Evolutionary conservation across 30 jellyfish, hydroid and myxozoan species (phyloP), one percentile per base, ranked within the genome.

Genomic region (Aurelia coerulea): DNA sequence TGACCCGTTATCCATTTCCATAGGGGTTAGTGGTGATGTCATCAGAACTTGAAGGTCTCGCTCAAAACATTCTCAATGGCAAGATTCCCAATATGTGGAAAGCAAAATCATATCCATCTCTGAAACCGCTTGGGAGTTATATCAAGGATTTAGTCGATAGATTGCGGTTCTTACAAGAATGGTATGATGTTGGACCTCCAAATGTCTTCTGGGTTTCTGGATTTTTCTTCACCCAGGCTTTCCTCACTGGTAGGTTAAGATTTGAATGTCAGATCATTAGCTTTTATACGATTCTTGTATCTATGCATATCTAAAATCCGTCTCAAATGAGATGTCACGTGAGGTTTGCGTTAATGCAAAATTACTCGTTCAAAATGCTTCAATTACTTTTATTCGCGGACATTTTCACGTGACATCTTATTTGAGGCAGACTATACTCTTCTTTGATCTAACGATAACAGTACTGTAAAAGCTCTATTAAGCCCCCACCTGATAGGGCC

Each of bases 21-120:
- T 76, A 91, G 98, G 98, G 98, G 16, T 74, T 91, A 59, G 98
- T 87, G 18, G 98, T 91, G 34, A 91, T 91, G 98, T 91, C 98
- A 33, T 74, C 94, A 11, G 98, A 86, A 18, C 83, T 91, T 1
- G 98, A 91, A 87, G 98, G 87, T 4, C 79, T 91, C 3, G 93
- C 93, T 31, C 92, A 92, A 52, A 91, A 96, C 50, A 91, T 91
- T 78, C 85, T 91, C 31, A 86, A 60, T 64, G 98, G 98, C 35
- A 91, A 87, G 63, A 91, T 91, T 16, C 98, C 98, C 10, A 82
- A 78, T 41, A 42, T 91, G 86, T 91, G 98, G 98, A 82, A 84
- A 73, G 81, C 94, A 2, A 86, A 81, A 53, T 91, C 98, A 10
- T 91, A 91, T 78, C 98, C 98, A 3, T 91, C 98, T 9, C 68